Percentiles rank a stretch among this genome's conserved stretches.
Conservation (phyloP, 2,113 vertebrate species). For the Macaca mulatta region DNA sequence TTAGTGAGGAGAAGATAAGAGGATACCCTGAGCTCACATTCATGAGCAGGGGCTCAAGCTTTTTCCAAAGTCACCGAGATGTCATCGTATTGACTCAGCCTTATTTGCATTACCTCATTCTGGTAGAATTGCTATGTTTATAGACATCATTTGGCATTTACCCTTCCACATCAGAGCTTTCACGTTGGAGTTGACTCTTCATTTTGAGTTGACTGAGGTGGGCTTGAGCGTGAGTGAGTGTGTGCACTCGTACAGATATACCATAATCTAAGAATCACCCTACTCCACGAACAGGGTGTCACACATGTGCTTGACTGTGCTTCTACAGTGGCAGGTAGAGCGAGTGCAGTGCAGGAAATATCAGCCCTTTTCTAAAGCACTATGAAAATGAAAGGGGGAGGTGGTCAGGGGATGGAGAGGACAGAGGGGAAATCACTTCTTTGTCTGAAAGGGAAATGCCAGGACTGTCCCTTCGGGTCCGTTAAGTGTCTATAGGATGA, state of each 20-base stretch:
- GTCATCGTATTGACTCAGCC: accelerated
- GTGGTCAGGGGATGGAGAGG: not conserved
- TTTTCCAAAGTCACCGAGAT: not conserved
- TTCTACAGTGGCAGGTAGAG: not conserved
- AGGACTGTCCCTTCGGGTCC: not conserved
- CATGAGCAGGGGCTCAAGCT: not conserved
- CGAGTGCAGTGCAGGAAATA: not conserved
- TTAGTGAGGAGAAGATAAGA: not conserved
- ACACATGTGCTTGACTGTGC: accelerated
- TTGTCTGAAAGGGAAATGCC: constrained; percentile 6
- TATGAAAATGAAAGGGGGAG: accelerated
- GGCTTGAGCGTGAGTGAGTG: not conserved
- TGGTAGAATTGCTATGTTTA: not conserved
- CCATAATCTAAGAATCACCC: not conserved
- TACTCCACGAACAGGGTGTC: not conserved
- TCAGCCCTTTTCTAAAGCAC: not conserved
- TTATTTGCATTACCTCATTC: not conserved
- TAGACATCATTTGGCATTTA: not conserved
- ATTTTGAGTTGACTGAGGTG: not conserved
- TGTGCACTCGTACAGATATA: not conserved
- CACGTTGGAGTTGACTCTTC: not conserved
- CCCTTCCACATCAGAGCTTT: not conserved
- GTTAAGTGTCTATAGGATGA: not conserved
- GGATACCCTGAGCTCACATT: not conserved
- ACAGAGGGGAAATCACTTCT: not conserved